Conservation (phyloP, 2,888 invertebrate genomes). For the Kryphioiulus occultus region DNA sequence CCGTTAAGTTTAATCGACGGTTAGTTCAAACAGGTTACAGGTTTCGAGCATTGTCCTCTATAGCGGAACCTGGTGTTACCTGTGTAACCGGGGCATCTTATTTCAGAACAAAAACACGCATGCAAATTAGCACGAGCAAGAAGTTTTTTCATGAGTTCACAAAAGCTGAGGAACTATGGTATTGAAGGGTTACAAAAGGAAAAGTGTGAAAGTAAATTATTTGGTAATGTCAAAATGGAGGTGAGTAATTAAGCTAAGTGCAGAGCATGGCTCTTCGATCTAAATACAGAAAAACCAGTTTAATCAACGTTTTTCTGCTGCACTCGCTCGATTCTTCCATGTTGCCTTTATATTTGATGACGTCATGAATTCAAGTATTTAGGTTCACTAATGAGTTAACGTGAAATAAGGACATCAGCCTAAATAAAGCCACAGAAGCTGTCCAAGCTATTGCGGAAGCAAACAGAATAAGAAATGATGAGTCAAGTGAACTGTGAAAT, state of each 20-base stretch:
- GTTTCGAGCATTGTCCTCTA: too few relatives aligned
- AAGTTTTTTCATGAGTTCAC: neutral
- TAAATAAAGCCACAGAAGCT: neutral
- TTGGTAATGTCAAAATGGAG: neutral
- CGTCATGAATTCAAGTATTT: conserved; percentile 4
- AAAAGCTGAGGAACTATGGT: neutral
- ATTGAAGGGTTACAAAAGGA: neutral
- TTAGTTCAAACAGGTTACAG: neutral
- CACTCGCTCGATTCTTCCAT: too few relatives aligned
- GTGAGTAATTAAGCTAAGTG: neutral
- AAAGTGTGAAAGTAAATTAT: neutral
- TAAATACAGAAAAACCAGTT: neutral
- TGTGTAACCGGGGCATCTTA: neutral
- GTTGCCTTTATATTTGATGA: neutral
- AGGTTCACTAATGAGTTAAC: neutral
- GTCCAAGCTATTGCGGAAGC: conserved; percentile 3
- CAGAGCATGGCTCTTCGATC: neutral
- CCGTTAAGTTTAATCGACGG: neutral
- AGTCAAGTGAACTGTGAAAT: neutral
- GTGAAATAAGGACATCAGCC: conserved; percentile 21
- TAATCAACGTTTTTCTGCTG: neutral
- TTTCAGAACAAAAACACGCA: neutral
- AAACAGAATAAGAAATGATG: neutral
- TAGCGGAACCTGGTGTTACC: neutral
- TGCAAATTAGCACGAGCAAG: neutral